A percentile compares a stretch with the other conserved stretches of the same genome.
These are phyloP conservation scores for Celastrina argiolus DNA, from an alignment of 2,888 invertebrate species.

Conservation along the genomic window DNA sequence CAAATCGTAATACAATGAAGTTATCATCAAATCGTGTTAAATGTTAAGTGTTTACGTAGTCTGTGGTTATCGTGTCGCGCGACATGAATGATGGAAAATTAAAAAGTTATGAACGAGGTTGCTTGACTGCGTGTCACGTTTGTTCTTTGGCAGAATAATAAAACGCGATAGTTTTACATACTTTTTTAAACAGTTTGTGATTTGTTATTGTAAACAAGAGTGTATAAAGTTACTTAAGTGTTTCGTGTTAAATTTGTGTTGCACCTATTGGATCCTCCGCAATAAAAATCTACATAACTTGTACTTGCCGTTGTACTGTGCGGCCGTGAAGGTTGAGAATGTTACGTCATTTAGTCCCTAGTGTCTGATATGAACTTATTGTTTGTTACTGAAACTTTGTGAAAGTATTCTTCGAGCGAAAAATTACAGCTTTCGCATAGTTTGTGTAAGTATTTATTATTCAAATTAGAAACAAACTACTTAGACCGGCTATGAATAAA, in stretches of 20 bases:
- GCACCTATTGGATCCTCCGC: constrained; percentile 36
- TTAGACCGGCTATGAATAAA: constrained; percentile 71
- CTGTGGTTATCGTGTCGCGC: constrained; percentile 38
- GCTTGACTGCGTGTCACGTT: constrained; percentile 79
- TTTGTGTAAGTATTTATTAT: constrained; percentile 49
- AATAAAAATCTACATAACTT: constrained; percentile 46
- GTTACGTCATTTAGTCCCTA: constrained; percentile 75
- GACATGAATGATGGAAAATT: constrained; percentile 37
- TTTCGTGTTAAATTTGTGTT: constrained; percentile 40
- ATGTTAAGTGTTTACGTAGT: constrained; percentile 17
- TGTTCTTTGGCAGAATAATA: constrained; percentile 62
- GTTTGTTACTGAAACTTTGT: constrained; percentile 51
- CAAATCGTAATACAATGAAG: too few species aligned
- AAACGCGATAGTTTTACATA: constrained; percentile 55
- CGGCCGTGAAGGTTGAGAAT: constrained; percentile 78
- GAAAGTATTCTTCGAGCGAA: constrained; percentile 49
- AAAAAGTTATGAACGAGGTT: constrained; percentile 52
- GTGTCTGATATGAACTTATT: constrained; percentile 65
- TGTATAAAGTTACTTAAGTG: constrained; percentile 46
- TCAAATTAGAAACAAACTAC: constrained; percentile 49
- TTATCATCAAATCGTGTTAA: too few species aligned
- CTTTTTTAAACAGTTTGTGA: constrained; percentile 47
- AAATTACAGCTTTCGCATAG: constrained; percentile 45
- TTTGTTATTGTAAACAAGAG: constrained; percentile 42
- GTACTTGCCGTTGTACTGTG: constrained; percentile 61